Conservation (phyloP, 64 coral and sea anemone species). For the Porites australiensis region DNA sequence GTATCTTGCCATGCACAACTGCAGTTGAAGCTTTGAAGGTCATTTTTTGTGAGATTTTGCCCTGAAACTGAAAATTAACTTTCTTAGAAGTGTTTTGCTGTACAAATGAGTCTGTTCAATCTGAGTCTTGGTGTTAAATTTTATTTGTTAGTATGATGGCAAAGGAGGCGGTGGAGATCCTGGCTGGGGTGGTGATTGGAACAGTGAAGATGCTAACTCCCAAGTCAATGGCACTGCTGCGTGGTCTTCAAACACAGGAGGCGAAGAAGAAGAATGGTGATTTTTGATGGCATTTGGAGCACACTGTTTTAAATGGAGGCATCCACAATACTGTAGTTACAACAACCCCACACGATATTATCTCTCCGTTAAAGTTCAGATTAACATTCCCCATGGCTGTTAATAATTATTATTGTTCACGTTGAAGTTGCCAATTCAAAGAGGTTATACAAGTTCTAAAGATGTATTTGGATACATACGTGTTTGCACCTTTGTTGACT, state of each 20-base stretch:
- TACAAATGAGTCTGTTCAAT: background rate
- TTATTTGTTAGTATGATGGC: constrained; percentile 37
- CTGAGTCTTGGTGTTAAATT: background rate
- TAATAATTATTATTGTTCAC: constrained; percentile 1
- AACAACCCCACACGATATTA: too few species aligned
- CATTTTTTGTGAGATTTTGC: too few species aligned
- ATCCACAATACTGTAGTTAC: background rate
- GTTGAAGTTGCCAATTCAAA: background rate
- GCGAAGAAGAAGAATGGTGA: constrained; percentile 44
- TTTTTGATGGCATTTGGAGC: too few species aligned
- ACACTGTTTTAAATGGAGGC: background rate
- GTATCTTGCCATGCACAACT: too few species aligned
- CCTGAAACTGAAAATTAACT: too few species aligned
- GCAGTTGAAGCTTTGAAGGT: too few species aligned
- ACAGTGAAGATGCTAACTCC: constrained; percentile 46
- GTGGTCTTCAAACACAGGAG: constrained; percentile 44
- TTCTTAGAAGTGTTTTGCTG: too few species aligned
- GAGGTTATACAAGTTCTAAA: background rate
- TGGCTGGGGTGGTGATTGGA: constrained; percentile 67
- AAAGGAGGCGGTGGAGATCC: background rate
- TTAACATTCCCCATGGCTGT: background rate
- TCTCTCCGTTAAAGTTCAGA: background rate
- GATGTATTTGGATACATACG: constrained; percentile 6
- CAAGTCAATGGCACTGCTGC: constrained; percentile 64
- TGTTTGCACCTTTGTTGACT: background rate